These are phyloP conservation scores for Tuta absoluta DNA, from an alignment of 2,888 invertebrate genomes.

Conservation along the genomic window DNA sequence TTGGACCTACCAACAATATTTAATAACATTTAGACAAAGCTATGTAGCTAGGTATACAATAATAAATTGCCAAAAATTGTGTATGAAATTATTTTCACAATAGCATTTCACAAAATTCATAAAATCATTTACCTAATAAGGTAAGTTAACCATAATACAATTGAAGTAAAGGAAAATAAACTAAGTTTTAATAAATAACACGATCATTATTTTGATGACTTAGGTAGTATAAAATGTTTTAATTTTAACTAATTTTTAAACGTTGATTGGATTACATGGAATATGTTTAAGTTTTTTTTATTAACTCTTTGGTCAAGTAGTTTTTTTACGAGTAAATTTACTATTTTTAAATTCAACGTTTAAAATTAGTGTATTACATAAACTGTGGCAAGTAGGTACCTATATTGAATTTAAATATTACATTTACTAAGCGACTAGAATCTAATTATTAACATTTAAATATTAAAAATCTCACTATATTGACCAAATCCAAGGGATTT, in stretches of 20 bases:
- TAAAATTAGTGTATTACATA: neutral
- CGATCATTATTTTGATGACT: no score
- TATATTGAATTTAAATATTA: constrained; percentile 31
- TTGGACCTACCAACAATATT: neutral
- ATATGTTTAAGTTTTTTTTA: neutral
- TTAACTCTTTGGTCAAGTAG: neutral
- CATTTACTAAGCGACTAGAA: constrained; percentile 40
- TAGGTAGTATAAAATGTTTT: neutral
- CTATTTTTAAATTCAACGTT: neutral
- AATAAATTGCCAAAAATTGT: neutral
- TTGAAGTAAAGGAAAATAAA: no score
- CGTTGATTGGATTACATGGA: neutral
- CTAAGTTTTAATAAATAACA: no score
- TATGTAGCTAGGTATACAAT: neutral
- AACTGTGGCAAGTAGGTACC: neutral
- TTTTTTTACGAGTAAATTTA: no score
- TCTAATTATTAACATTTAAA: constrained; percentile 35
- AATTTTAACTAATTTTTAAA: neutral
- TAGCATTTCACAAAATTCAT: no score
- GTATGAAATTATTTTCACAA: neutral
- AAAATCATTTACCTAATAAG: neutral
- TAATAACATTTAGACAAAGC: constrained; percentile 1
- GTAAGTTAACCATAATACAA: neutral
- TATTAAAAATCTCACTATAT: constrained; percentile 69
- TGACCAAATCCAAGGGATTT: neutral